Evolutionary conservation across 2,888 invertebrate genomes (phyloP).

Genomic region (Ophion costatus): DNA sequence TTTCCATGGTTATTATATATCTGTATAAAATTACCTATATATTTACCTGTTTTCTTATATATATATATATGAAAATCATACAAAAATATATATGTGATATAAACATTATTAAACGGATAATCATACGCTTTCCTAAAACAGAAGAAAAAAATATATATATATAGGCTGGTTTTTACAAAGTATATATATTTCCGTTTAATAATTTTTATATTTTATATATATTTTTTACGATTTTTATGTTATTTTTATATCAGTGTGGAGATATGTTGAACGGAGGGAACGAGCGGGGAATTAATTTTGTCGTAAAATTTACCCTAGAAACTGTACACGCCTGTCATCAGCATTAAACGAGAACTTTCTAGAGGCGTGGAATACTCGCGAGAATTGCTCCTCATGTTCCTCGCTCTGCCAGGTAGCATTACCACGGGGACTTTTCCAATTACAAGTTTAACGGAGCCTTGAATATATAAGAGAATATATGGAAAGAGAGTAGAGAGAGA

Average conservation of each 20-base stretch:
- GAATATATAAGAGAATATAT: constrained; percentile 16
- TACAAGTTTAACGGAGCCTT: constrained; percentile 48
- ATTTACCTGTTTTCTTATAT: too few species aligned
- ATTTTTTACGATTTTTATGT: background rate
- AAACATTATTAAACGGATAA: too few species aligned
- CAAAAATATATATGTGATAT: too few species aligned
- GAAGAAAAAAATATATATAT: too few species aligned
- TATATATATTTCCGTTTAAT: too few species aligned
- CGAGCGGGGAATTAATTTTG: constrained; percentile 13
- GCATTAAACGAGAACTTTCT: constrained; percentile 38
- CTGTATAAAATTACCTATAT: too few species aligned
- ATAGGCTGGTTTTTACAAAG: too few species aligned
- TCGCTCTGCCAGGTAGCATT: constrained; percentile 25
- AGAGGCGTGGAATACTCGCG: constrained; percentile 28
- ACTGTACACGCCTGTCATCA: constrained; percentile 28
- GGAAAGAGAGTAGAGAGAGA: constrained; percentile 4
- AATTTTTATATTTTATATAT: background rate
- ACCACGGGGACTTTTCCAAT: constrained; percentile 43
- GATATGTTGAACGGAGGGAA: background rate
- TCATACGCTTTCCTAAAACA: too few species aligned
- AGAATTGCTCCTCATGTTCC: constrained; percentile 36
- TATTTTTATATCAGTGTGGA: background rate
- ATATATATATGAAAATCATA: too few species aligned
- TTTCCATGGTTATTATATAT: too few species aligned
- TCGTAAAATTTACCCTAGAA: constrained; percentile 43